A percentile compares a stretch with the other conserved stretches of the same genome.
These are phyloP conservation scores for Danio jaintianensis DNA, from an alignment of 2,797 vertebrate genomes.

Conservation along the genomic window DNA sequence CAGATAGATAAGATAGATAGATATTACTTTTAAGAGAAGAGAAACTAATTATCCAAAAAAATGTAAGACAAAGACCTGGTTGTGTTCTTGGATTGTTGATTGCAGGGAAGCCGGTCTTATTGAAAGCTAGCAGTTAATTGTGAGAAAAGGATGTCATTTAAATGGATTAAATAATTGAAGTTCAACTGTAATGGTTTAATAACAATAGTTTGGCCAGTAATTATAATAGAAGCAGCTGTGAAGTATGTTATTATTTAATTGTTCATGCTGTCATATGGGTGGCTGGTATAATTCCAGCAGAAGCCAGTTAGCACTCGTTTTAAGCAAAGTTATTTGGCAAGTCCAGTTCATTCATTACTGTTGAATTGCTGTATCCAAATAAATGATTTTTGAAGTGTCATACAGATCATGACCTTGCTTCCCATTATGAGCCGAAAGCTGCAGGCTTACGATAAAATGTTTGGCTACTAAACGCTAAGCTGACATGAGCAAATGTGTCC, in stretches of 20 bases:
- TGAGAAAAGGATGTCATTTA: not conserved
- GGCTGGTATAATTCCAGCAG: not conserved
- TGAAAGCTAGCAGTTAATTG: not conserved
- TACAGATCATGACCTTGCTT: conserved; percentile 28
- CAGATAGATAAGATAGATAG: too few species aligned
- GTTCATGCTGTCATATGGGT: not conserved
- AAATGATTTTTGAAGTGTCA: conserved; percentile 15
- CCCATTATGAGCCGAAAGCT: conserved; percentile 2
- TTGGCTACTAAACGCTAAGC: not conserved
- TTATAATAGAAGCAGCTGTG: not conserved
- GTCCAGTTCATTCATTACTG: conserved; percentile 6
- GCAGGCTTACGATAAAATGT: conserved; percentile 33
- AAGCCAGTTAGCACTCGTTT: not conserved
- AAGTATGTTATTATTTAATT: not conserved
- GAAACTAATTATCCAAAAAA: not conserved
- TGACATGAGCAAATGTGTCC: conserved; percentile 24
- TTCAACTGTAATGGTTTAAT: too few species aligned
- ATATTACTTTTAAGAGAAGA: too few species aligned
- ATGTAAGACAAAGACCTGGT: not conserved
- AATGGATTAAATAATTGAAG: not conserved
- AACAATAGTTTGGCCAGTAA: not conserved
- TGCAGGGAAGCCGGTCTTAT: not conserved
- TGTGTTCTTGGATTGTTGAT: not conserved
- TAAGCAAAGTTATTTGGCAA: conserved; percentile 16
- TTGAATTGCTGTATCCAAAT: conserved; percentile 20